Percentiles rank a stretch among this genome's conserved stretches.
Evolutionary conservation across 1,140 invertebrate species (phyloP).

Genomic region (Rhysida immarginata): DNA sequence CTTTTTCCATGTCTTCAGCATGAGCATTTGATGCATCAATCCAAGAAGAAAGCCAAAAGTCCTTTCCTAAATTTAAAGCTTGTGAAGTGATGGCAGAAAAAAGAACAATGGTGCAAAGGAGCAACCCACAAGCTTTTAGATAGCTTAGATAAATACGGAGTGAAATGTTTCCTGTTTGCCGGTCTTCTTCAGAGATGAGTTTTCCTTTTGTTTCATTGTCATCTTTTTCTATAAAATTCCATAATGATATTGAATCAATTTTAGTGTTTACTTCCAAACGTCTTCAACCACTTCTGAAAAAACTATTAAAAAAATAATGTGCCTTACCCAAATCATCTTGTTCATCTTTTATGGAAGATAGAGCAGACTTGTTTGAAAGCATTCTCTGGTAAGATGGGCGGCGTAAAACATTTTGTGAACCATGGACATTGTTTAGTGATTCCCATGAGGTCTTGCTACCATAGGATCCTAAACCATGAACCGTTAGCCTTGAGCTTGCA

Average conservation of each 20-base stretch:
- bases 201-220: slow-evolving; percentile 18
- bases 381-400: background rate
- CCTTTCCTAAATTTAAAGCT: slow-evolving; percentile 17
- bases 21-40: slow-evolving; percentile 10
- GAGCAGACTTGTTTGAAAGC: too few species aligned
- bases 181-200: slow-evolving; percentile 36
- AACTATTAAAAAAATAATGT: too few species aligned
- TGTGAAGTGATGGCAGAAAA: slow-evolving; percentile 28
- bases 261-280: too few species aligned
- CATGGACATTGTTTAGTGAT: background rate
- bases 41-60: slow-evolving; percentile 22
- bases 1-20: background rate
- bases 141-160: slow-evolving; percentile 44
- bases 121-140: slow-evolving; percentile 41
- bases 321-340: too few species aligned
- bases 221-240: too few species aligned
- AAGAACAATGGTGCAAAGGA: slow-evolving; percentile 37
- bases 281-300: too few species aligned
- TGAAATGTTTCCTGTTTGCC: slow-evolving; percentile 45
- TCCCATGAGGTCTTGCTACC: background rate
- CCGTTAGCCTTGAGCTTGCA: too few species aligned
- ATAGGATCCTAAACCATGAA: too few species aligned
- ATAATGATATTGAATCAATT: too few species aligned
- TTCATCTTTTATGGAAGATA: too few species aligned
- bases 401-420: background rate